Evolutionary conservation across 2,113 vertebrate genomes (phyloP).

Genomic region (Geococcyx californianus): DNA sequence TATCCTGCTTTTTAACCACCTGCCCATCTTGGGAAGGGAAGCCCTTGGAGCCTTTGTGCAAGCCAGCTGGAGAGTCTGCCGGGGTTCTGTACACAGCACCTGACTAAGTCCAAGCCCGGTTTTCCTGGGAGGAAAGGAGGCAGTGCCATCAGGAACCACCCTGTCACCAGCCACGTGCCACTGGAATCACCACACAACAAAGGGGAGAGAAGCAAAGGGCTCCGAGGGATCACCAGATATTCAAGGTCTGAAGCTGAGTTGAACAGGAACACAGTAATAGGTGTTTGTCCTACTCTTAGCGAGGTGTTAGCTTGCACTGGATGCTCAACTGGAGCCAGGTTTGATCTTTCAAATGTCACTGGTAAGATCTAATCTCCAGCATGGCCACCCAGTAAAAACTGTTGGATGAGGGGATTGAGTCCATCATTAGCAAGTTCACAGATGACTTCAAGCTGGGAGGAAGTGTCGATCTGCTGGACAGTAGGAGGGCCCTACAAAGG

Average conservation of each 20-base stretch:
- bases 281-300: background rate
- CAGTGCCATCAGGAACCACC: background rate
- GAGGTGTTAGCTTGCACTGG: background rate
- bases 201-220: background rate
- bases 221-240: background rate
- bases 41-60: background rate
- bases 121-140: background rate
- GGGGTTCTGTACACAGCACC: background rate
- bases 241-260: too few relatives aligned
- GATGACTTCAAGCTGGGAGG: too few relatives aligned
- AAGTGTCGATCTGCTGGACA: too few relatives aligned
- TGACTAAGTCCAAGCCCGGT: background rate
- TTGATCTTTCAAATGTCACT: background rate
- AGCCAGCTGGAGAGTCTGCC: background rate
- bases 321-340: background rate
- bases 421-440: too few relatives aligned
- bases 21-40: background rate
- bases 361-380: background rate
- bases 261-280: background rate
- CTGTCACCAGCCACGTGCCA: background rate
- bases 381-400: background rate
- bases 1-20: background rate
- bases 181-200: background rate
- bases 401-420: too few relatives aligned
- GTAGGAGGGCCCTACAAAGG: too few relatives aligned